Conservation (phyloP, 2,113 vertebrate species). For the Neoarius graeffei region DNA sequence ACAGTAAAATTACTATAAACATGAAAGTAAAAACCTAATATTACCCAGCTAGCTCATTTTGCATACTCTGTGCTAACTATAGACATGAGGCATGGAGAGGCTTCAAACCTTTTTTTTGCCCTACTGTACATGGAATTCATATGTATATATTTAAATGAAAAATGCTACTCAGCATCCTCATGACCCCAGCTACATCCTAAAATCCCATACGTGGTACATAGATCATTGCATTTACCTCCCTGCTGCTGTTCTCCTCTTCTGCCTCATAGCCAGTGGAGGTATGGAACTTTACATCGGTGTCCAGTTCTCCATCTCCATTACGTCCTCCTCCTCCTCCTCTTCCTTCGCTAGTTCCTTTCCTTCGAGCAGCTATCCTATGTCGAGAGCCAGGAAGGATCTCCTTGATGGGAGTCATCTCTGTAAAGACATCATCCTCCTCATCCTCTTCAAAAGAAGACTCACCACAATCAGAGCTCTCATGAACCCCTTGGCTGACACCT, state of each 20-base stretch:
- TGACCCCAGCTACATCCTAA: not conserved
- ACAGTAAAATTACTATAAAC: not conserved
- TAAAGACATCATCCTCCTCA: conserved; percentile 64
- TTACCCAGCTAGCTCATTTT: not conserved
- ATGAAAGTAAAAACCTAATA: not conserved
- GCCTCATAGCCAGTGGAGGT: conserved; percentile 55
- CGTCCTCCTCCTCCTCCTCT: not conserved
- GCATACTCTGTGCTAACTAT: not conserved
- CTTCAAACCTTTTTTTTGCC: not conserved
- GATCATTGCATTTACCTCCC: conserved; percentile 66
- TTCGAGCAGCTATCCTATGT: conserved; percentile 52
- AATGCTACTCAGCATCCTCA: not conserved
- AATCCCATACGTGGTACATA: not conserved
- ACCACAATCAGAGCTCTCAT: conserved; percentile 62
- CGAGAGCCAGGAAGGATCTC: conserved; percentile 50
- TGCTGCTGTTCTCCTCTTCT: conserved; percentile 61
- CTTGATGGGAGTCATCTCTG: conserved; percentile 61
- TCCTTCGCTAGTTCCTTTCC: conserved; percentile 40
- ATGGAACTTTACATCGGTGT: not conserved
- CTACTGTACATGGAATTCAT: not conserved
- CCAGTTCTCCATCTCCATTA: conserved; percentile 25
- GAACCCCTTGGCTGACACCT: conserved; percentile 44
- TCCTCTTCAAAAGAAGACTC: conserved; percentile 65
- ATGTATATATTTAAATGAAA: not conserved
- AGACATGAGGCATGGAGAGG: not conserved